Conservation (phyloP, 2,888 invertebrate genomes). For the Hirtodrosophila duncani region DNA sequence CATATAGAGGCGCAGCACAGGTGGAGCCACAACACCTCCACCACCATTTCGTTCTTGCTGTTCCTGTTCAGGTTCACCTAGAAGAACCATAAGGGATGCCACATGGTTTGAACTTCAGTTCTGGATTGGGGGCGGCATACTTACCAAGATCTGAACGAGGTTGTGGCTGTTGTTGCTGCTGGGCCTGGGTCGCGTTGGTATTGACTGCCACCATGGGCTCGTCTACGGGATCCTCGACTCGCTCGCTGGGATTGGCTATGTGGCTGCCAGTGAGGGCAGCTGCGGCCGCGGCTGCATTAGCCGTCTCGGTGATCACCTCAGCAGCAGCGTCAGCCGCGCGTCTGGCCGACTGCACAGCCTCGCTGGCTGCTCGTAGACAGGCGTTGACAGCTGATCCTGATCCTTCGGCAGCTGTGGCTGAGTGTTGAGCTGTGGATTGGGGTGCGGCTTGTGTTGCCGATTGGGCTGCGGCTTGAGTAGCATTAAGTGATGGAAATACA, state of each 20-base stretch:
- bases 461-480: too few species aligned
- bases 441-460: too few species aligned
- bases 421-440: too few species aligned
- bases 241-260: conserved; percentile 4
- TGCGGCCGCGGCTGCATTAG: conserved; percentile 28
- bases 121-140: neutral
- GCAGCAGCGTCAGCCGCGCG: conserved; percentile 9
- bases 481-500: too few species aligned
- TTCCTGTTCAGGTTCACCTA: conserved; percentile 44
- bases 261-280: conserved; percentile 22
- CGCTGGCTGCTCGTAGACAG: conserved; percentile 2
- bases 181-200: conserved; percentile 2
- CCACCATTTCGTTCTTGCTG: conserved; percentile 14
- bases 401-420: too few species aligned
- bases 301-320: conserved; percentile 8
- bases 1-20: conserved; percentile 60
- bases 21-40: conserved; percentile 21
- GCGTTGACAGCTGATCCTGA: too few species aligned
- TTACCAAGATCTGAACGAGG: conserved; percentile 41
- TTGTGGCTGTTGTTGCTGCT: conserved; percentile 10
- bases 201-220: conserved; percentile 58
- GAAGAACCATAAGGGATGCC: conserved; percentile 30
- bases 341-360: conserved; percentile 8
- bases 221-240: conserved; percentile 71
- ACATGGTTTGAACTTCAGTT: neutral